Conservation (phyloP, 2,888 invertebrate species). For the Ctena decussata region DNA sequence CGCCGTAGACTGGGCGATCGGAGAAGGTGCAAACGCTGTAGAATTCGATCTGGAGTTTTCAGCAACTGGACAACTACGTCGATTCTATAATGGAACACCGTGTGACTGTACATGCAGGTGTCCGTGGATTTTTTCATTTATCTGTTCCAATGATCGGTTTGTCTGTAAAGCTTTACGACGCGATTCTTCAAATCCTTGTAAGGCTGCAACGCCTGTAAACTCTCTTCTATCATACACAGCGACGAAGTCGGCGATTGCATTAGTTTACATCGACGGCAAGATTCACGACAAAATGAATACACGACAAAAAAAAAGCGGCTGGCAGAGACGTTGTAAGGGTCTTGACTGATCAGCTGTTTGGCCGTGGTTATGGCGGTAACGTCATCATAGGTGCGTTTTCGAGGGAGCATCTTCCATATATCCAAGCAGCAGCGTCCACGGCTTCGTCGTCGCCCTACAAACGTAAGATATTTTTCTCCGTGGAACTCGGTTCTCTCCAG, state of each 20-base stretch:
- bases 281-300: slow-evolving; percentile 10
- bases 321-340: background rate
- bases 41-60: slow-evolving; percentile 23
- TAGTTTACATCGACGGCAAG: slow-evolving; percentile 26
- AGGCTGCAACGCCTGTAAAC: background rate
- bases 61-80: background rate
- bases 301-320: background rate
- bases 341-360: background rate
- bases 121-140: background rate
- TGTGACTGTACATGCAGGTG: slow-evolving; percentile 33
- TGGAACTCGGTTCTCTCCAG: slow-evolving; percentile 21
- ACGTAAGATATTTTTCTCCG: slow-evolving; percentile 7
- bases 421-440: background rate
- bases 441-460: background rate
- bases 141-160: background rate
- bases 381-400: slow-evolving; percentile 19
- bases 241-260: background rate
- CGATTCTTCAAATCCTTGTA: background rate
- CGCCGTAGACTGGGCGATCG: slow-evolving; percentile 21
- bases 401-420: slow-evolving; percentile 7
- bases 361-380: slow-evolving; percentile 6
- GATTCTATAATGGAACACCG: slow-evolving; percentile 9
- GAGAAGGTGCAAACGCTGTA: slow-evolving; percentile 23
- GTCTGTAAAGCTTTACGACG: background rate
- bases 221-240: background rate